Base-by-base conservation (phyloP, 1,140 invertebrate species). In the Tetragnatha versicolor region DNA sequence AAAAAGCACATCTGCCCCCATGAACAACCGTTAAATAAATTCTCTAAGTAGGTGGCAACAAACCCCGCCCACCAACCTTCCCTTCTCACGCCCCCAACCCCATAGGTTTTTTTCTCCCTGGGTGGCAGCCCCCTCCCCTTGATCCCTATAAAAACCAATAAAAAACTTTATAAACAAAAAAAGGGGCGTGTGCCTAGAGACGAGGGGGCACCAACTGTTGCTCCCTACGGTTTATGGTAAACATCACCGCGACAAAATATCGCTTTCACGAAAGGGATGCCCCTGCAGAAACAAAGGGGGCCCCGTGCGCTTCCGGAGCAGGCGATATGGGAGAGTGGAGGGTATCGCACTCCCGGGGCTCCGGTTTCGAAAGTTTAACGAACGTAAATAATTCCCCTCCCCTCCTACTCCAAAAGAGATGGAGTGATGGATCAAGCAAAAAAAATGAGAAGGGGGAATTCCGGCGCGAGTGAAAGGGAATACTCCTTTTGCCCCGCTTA, bases 231-330 rank as follows among this genome's bases (percentile, higher is more conserved):
- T 77, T 65, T 66, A 77, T 66, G 61, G 73, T 77, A 77, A 77
- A 77, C 73, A 76, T 77, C 66, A 77, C 51, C 47, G 58, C 42
- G 51, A 77, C 73, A n/a, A n/a, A 77, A 60, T 77, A 77, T 77
- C 73, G 73, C 66, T 77, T 77, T 77, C 60, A 37, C 9, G 33
- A 37, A 29, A 65, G 47, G 49, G 22, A 39, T 27, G 35, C 61
- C 73, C 61, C 49, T 51, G 14, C 39, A 25, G 66, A 77, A 77
- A 53, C 45, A 77, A 77, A 66, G 58, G 29, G 55, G 49, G 45
- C 25, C 20, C 66, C 42, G 5, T 29, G 37, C 37, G 25, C 55
- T 73, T 73, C 55, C 70, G 70, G 70, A 10, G 20, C 60, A 42
- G 22, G 51, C 33, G 45, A 51, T 63, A 42, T 29, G 29, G 49